These are phyloP conservation scores for Australoheros scitulus DNA, from an alignment of 2,113 vertebrate genomes.

Conservation along the genomic window DNA sequence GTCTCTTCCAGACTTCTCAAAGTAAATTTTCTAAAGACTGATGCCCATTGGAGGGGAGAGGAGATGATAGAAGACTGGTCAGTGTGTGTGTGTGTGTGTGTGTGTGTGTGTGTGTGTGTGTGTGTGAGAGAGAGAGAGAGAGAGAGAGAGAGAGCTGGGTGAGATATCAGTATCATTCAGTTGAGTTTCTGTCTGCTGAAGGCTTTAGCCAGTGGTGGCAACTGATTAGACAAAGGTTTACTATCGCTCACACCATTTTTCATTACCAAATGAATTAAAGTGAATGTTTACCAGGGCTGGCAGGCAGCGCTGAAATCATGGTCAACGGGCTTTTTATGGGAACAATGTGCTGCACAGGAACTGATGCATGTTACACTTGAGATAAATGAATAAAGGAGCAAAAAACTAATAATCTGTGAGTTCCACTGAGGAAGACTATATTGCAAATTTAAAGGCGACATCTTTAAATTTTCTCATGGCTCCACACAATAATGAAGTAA, in stretches of 20 bases:
- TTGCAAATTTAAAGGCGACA: neutral
- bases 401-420: neutral
- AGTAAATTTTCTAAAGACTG: slow-evolving; percentile 88
- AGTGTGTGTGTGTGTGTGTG: slow-evolving; percentile 33
- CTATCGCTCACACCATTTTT: slow-evolving; percentile 18
- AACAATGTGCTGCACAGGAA: neutral
- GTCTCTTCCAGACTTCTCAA: slow-evolving; percentile 81
- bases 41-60: slow-evolving; percentile 85
- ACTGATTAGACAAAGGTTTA: slow-evolving; percentile 28
- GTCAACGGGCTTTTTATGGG: neutral
- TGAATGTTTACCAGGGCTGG: neutral
- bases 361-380: neutral
- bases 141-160: neutral
- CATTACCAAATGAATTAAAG: slow-evolving; percentile 4
- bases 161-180: slow-evolving; percentile 41
- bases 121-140: neutral
- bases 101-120: slow-evolving; percentile 43
- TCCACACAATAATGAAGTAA: fast-evolving
- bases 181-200: slow-evolving; percentile 13
- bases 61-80: slow-evolving; percentile 75
- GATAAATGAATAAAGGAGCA: neutral
- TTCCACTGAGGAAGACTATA: neutral
- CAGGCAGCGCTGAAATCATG: neutral
- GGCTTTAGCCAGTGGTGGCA: neutral
- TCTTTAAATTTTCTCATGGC: neutral